Percentiles rank a stretch among this genome's conserved stretches.
Evolutionary conservation across 2,113 vertebrate species (phyloP).

Genomic region (Rallus limicola): DNA sequence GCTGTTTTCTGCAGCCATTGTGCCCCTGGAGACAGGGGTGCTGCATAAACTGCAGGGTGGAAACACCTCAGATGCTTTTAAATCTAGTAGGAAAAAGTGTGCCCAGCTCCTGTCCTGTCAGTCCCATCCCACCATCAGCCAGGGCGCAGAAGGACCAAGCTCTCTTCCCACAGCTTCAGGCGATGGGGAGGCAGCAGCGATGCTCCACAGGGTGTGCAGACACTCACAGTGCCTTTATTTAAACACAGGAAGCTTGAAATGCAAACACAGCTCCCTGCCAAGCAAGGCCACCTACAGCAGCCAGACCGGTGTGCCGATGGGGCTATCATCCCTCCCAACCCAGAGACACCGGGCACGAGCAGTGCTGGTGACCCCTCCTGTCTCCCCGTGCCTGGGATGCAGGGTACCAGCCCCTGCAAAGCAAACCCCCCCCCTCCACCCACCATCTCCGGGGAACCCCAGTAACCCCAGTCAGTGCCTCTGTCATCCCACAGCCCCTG

Average conservation of each 20-base stretch:
- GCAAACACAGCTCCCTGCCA: background rate
- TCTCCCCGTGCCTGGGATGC: background rate
- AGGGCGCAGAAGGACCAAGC: too few species aligned
- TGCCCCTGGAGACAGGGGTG: background rate
- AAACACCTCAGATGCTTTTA: background rate
- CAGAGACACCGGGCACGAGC: fast-evolving
- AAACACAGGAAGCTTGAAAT: background rate
- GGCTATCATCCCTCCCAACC: background rate
- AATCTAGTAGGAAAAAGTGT: background rate
- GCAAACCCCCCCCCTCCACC: too few species aligned
- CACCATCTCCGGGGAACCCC: background rate
- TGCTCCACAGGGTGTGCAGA: background rate
- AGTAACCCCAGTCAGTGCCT: background rate
- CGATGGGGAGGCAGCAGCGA: background rate
- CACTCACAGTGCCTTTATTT: background rate
- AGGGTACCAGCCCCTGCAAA: background rate
- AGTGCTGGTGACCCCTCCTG: background rate
- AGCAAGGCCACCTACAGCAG: background rate
- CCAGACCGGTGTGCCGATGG: background rate
- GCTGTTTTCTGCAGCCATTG: background rate
- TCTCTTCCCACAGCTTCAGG: background rate
- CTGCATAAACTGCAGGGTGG: background rate
- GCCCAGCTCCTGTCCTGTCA: background rate
- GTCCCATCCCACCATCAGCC: background rate
- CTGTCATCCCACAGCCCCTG: background rate